Evolutionary conservation across 2,888 invertebrate genomes (phyloP), one percentile per base, ranked within the genome.

Genomic region (Caenorhabditis wallacei): DNA sequence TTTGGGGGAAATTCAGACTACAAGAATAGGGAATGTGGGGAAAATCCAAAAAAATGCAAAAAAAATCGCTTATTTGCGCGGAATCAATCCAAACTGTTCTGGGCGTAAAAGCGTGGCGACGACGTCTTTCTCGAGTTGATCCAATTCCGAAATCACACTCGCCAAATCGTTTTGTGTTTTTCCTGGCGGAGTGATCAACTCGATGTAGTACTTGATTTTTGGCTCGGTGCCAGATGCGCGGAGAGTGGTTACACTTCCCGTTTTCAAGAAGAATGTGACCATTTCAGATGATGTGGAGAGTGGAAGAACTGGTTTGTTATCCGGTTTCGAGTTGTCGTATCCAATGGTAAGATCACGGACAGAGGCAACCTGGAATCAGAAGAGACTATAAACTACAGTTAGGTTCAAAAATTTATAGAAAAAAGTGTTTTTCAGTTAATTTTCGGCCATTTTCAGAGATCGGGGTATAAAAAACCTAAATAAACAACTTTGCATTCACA

Each of bases 141-240:
- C 85, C 51, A 91, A 72, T 53, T 89, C 88, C 11, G 82, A 82
- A 35, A 86, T 57, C 2, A 91, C 90, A 8, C 84, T 80, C 2
- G 53, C 78, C 57, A 91, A 76, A 56, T 91, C 90, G 26, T 88
- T 82, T 46, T 89, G 80, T 1, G 88, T 87, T 54, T 89, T 91
- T 80, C 91, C 92, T 2, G 91, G 90, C 4, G 88, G 85, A 2
- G 91, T 91, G 59, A 85, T 89, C 75, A 96, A 94, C 93, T 98
- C 99, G 0, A 96, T 95, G 93, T 99, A 99, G 93, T 97, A 99
- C 93, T 99, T 99, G 90, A 99, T 95, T 93, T 99, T 99, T 53
- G 99, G 99, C 92, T 99, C 99, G 0, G 99, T 99, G 57, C 99
- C 99, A 92, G 97, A 97, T 0, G 98, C 97, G 85, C 99, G 94